phyloP scores from a whole-genome alignment of 2,797 vertebrate genomes.

The Aulostomus chinensis region DNA sequence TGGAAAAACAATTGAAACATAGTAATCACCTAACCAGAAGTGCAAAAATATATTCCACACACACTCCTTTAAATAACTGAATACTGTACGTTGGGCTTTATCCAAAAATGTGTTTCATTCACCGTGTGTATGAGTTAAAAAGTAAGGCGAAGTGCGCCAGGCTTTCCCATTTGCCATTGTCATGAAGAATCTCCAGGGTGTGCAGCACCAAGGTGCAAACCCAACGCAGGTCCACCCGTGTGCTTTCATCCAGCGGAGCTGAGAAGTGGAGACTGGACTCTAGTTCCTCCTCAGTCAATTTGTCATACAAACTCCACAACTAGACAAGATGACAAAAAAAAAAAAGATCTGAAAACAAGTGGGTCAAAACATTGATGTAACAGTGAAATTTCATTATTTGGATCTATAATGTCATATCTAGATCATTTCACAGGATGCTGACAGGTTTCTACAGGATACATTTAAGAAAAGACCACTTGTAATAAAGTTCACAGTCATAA shows the following conservation, averaged over 20 bases:
- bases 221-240: conserved; percentile 87
- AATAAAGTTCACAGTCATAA: too few species aligned
- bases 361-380: not conserved
- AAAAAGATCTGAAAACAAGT: not conserved
- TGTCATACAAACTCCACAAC: conserved; percentile 84
- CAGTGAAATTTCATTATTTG: too few species aligned
- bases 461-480: too few species aligned
- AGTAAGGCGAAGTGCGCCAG: conserved; percentile 87
- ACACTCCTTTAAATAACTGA: too few species aligned
- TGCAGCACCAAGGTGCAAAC: conserved; percentile 83
- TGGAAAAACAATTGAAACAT: too few species aligned
- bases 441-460: too few species aligned
- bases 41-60: too few species aligned
- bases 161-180: conserved; percentile 88
- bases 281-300: conserved; percentile 75
- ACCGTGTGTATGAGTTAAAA: conserved; percentile 82
- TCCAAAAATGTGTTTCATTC: conserved; percentile 2
- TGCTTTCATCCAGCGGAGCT: conserved; percentile 81
- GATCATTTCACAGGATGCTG: too few species aligned
- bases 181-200: conserved; percentile 87
- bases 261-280: conserved; percentile 84
- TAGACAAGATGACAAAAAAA: conserved; percentile 47
- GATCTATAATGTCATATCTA: too few species aligned
- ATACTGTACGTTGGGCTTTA: not conserved
- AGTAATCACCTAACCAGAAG: too few species aligned